These are phyloP conservation scores for Montifringilla adamsi DNA, from an alignment of 2,113 vertebrate genomes.

Conservation along the genomic window DNA sequence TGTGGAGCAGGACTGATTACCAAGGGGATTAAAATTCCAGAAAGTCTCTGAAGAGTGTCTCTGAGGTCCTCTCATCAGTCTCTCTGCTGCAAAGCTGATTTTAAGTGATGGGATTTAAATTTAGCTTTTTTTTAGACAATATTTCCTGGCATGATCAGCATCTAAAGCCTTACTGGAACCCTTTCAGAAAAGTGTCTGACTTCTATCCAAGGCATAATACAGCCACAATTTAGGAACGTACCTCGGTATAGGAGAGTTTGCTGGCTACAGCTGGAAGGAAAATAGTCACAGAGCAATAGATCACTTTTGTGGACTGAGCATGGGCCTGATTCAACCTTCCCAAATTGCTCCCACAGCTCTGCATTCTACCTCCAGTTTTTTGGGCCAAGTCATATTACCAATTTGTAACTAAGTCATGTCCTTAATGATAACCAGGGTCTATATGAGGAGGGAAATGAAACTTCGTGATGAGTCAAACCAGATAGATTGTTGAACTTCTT, in stretches of 20 bases:
- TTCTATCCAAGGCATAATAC: not conserved
- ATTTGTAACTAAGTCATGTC: not conserved
- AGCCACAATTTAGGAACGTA: not conserved
- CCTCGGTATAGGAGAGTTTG: not conserved
- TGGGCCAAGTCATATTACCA: not conserved
- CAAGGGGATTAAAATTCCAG: slow-evolving; percentile 36
- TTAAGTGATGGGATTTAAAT: slow-evolving; percentile 13
- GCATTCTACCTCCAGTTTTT: not conserved
- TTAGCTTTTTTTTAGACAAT: not conserved
- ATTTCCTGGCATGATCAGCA: slow-evolving; percentile 16
- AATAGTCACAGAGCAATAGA: not conserved
- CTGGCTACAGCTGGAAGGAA: not conserved
- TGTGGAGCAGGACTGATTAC: slow-evolving; percentile 32
- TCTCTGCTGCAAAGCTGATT: not conserved
- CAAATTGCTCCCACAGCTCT: not conserved
- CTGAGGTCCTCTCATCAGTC: not conserved
- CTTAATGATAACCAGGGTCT: not conserved
- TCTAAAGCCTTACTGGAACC: not conserved
- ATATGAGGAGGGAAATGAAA: not conserved
- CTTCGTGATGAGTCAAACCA: not conserved
- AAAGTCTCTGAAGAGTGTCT: not conserved
- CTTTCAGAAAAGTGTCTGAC: slow-evolving; percentile 13
- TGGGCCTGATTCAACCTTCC: not conserved
- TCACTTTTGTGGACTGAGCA: not conserved
- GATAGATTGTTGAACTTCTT: not conserved